Evolutionary conservation across 1,140 invertebrate genomes (phyloP), one percentile per base, ranked within the genome.

Genomic region (Lethrus apterus): DNA sequence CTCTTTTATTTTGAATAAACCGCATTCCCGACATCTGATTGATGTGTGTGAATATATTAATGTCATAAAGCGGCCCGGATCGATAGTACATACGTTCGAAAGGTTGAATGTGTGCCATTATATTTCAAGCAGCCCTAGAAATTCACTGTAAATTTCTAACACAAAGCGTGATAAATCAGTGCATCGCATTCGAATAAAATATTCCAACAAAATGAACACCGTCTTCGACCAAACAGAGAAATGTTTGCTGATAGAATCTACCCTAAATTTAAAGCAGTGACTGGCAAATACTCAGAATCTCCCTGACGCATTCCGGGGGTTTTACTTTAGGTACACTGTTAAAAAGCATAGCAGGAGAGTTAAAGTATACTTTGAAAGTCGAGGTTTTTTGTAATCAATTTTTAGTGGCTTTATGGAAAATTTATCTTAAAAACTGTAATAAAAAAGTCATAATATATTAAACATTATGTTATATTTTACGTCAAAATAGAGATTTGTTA

Each of bases 261-360:
- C 46, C 35, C 46, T 35, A 47, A 47, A 47, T 47, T 40, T 47
- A 47, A 47, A 47, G 36, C 38, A 38, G 38, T 47, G 46, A 47
- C 46, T 47, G 46, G 46, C 46, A 41, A 40, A 47, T 41, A 31
- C 19, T 40, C 38, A n/a, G 21, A 36, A 38, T 36, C 20, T 13
- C 19, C 26, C 23, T n/a, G n/a, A n/a, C n/a, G n/a, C n/a, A n/a
- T n/a, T n/a, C n/a, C n/a, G n/a, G n/a, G n/a, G n/a, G n/a, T n/a
- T n/a, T n/a, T n/a, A n/a, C n/a, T n/a, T n/a, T n/a, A n/a, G n/a
- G n/a, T n/a, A n/a, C n/a, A n/a, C n/a, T n/a, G n/a, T n/a, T n/a
- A n/a, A n/a, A n/a, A n/a, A n/a, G n/a, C n/a, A n/a, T n/a, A n/a
- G n/a, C n/a, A n/a, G n/a, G n/a, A n/a, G n/a, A n/a, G n/a, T n/a